Evolutionary conservation across 2,797 vertebrate species (phyloP).

Genomic region (Pseudotriccus pelzelni): DNA sequence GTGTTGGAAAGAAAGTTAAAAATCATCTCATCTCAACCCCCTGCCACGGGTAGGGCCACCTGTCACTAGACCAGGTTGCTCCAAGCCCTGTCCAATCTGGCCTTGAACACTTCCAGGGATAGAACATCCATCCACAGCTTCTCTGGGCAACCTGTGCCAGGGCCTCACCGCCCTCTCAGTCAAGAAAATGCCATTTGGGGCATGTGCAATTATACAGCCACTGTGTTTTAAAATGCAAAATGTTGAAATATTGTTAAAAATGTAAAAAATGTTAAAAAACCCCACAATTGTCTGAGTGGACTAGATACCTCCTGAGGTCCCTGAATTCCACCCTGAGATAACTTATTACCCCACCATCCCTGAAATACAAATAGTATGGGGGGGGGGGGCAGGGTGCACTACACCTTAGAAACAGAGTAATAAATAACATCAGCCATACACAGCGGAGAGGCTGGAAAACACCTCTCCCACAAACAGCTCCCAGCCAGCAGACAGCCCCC

Average conservation of each 20-base stretch:
- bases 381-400: too few species aligned
- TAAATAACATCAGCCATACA: not conserved
- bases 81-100: not conserved
- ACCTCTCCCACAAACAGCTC: not conserved
- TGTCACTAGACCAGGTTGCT: not conserved
- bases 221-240: not conserved
- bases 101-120: not conserved
- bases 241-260: too few species aligned
- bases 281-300: not conserved
- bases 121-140: not conserved
- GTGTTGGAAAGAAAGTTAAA: not conserved
- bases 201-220: rapidly evolving
- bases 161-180: not conserved
- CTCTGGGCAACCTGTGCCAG: not conserved
- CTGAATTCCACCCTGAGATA: not conserved
- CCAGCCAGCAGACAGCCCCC: not conserved
- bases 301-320: not conserved
- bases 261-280: too few species aligned
- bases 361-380: not conserved
- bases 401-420: not conserved
- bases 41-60: not conserved
- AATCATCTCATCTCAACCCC: rapidly evolving
- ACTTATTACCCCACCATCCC: not conserved
- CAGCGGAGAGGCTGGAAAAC: not conserved
- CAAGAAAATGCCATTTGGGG: not conserved